Conservation (phyloP, 2,113 vertebrate species). For the Calonectris borealis region DNA sequence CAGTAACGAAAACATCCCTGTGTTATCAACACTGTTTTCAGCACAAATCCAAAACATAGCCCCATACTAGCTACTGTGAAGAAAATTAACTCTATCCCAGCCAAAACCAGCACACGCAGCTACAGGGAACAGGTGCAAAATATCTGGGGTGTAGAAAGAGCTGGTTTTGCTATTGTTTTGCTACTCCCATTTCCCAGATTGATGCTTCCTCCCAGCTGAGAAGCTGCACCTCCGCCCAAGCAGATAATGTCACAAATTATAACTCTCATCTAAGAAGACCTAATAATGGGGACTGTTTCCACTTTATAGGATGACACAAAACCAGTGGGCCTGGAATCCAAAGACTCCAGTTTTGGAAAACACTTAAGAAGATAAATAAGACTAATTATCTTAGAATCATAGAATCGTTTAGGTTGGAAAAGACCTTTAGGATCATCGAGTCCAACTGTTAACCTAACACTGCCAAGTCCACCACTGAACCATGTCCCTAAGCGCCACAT, state of each 20-base stretch:
- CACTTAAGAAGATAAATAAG: not conserved
- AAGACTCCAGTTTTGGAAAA: constrained; percentile 15
- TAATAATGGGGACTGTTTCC: not conserved
- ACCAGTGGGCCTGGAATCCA: not conserved
- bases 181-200: not conserved
- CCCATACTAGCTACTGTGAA: too few species aligned
- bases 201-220: not conserved
- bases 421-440: too few species aligned
- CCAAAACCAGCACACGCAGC: too few species aligned
- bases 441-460: not conserved
- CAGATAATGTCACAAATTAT: not conserved
- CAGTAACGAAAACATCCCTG: too few species aligned
- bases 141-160: not conserved
- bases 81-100: too few species aligned
- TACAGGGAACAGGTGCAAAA: not conserved
- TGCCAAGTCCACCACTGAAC: not conserved
- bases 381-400: not conserved
- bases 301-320: not conserved
- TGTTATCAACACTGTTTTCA: too few species aligned
- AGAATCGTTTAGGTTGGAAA: too few species aligned
- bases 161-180: not conserved
- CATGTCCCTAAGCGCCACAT: not conserved
- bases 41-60: too few species aligned
- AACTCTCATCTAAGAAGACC: not conserved
- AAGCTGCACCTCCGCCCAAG: not conserved